These are phyloP conservation scores for Chrysaora quinquecirrha DNA, from an alignment of 30 jellyfish, hydroid and myxozoan genomes.

Conservation along the genomic window DNA sequence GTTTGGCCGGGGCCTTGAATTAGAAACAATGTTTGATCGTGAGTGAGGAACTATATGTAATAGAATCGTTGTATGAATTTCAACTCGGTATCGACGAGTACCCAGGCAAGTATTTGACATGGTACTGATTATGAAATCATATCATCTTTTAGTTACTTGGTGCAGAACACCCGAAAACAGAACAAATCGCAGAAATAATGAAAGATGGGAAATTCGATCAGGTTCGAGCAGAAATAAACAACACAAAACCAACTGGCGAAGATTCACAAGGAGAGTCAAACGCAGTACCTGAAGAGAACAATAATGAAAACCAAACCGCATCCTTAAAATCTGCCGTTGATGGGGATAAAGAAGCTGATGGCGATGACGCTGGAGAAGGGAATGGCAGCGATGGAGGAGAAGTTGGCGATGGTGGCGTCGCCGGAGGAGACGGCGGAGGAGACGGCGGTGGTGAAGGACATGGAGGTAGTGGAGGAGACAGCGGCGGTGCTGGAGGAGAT, in stretches of 20 bases:
- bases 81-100: too few relatives aligned
- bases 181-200: conserved; percentile 32
- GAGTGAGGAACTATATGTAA: too few relatives aligned
- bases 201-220: conserved; percentile 34
- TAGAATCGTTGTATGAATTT: too few relatives aligned
- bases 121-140: not conserved
- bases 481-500: conserved; percentile 15
- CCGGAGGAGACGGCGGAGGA: too few relatives aligned
- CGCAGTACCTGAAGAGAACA: not conserved
- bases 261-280: not conserved
- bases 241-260: not conserved
- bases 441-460: too few relatives aligned
- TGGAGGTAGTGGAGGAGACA: conserved; percentile 9
- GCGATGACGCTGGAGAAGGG: not conserved
- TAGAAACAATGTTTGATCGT: too few relatives aligned
- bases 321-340: not conserved
- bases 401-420: too few relatives aligned
- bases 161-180: conserved; percentile 70
- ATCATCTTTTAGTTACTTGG: conserved; percentile 47
- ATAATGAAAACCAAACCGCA: not conserved
- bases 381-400: conserved; percentile 9
- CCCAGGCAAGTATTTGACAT: too few relatives aligned
- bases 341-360: conserved; percentile 18
- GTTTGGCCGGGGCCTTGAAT: too few relatives aligned
- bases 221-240: conserved; percentile 14